Percentiles rank a stretch among this genome's conserved stretches.
Conservation (phyloP, 1,140 invertebrate genomes). For the Trypoxylus dichotomus region DNA sequence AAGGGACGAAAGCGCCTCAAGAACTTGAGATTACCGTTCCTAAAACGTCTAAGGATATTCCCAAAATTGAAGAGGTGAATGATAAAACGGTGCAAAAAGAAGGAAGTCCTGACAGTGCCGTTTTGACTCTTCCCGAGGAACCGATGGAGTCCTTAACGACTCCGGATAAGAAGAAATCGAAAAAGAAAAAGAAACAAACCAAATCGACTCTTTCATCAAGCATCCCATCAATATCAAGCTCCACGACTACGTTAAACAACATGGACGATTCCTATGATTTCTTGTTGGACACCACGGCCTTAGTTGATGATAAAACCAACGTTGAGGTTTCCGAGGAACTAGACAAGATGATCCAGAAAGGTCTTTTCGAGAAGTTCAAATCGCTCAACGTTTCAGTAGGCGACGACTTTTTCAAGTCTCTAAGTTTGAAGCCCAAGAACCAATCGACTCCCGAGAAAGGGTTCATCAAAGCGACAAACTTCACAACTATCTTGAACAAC, state of each 20-base stretch:
- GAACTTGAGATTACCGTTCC: background rate
- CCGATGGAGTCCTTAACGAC: background rate
- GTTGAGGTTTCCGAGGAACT: slow-evolving; percentile 50
- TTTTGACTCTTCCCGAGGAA: slow-evolving; percentile 7
- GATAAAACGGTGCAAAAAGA: slow-evolving; percentile 20
- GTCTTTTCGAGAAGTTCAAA: slow-evolving; percentile 49
- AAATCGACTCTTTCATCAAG: slow-evolving; percentile 29
- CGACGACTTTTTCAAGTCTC: slow-evolving; percentile 46
- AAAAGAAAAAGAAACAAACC: slow-evolving; percentile 43
- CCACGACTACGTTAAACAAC: slow-evolving; percentile 27
- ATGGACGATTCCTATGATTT: slow-evolving; percentile 45
- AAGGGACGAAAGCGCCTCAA: background rate
- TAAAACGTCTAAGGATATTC: background rate
- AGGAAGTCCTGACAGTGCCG: slow-evolving; percentile 7
- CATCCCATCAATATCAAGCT: slow-evolving; percentile 31
- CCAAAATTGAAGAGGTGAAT: slow-evolving; percentile 18
- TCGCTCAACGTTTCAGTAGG: slow-evolving; percentile 44
- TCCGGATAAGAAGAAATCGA: slow-evolving; percentile 42
- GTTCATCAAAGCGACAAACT: slow-evolving; percentile 33
- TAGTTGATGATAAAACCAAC: slow-evolving; percentile 48
- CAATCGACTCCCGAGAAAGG: slow-evolving; percentile 33
- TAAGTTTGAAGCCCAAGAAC: slow-evolving; percentile 30
- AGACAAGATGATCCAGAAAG: slow-evolving; percentile 50
- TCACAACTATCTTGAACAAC: slow-evolving; percentile 29
- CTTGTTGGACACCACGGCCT: slow-evolving; percentile 39